phyloP scores from a whole-genome alignment of 2,888 invertebrate genomes.

The Ceraclea dissimilis region DNA sequence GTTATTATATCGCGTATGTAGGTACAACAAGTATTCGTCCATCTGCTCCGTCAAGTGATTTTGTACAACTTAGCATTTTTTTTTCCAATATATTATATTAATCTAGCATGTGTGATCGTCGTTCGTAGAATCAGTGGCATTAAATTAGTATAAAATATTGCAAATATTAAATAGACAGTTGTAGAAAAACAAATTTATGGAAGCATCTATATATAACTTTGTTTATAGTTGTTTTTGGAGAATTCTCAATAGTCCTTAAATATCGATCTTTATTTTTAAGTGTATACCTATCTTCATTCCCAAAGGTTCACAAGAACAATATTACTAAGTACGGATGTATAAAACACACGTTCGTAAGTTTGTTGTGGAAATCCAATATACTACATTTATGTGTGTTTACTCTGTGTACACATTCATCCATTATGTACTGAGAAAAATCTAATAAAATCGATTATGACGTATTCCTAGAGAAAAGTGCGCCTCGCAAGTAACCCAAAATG shows the following conservation, averaged over 20 bases:
- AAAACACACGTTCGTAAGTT: conserved; percentile 6
- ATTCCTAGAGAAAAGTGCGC: neutral
- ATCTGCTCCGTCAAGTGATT: neutral
- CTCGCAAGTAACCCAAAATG: neutral
- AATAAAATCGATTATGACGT: neutral
- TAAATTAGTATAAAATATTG: too few species aligned
- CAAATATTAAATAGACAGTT: too few species aligned
- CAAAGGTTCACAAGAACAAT: neutral
- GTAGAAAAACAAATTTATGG: too few species aligned
- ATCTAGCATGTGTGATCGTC: too few species aligned
- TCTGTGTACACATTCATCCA: conserved; percentile 2
- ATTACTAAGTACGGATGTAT: too few species aligned
- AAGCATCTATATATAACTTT: too few species aligned
- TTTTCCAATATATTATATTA: too few species aligned
- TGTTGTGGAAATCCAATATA: conserved; percentile 12
- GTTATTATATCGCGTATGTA: too few species aligned
- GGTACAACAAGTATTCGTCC: neutral
- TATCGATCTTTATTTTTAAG: too few species aligned
- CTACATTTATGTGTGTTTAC: conserved; percentile 2
- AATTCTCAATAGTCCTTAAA: too few species aligned
- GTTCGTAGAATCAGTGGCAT: too few species aligned
- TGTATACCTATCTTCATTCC: conserved; percentile 12
- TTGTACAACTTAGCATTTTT: neutral
- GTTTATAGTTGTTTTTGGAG: too few species aligned
- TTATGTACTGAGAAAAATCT: neutral